A percentile compares a stretch with the other conserved stretches of the same genome.
phyloP scores from a whole-genome alignment of 1,140 invertebrate species.

The Pogonomyrmex californicus region DNA sequence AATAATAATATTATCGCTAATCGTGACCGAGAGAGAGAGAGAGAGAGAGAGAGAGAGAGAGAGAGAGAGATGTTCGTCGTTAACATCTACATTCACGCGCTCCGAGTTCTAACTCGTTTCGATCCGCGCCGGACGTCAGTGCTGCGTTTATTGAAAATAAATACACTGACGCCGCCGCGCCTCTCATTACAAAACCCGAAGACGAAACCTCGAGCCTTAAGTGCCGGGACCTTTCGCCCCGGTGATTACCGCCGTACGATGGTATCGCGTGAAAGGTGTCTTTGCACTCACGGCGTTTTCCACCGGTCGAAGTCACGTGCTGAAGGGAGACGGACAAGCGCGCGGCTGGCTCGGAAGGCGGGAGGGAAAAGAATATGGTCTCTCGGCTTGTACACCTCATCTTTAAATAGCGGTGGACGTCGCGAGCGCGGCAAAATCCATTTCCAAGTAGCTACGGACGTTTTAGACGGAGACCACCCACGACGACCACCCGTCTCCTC shows the following conservation, averaged over 20 bases:
- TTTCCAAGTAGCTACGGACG: conserved; percentile 76
- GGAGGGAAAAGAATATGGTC: conserved; percentile 38
- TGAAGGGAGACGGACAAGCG: conserved; percentile 5
- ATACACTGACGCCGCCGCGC: conserved; percentile 59
- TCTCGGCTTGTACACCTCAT: conserved; percentile 62
- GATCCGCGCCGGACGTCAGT: conserved; percentile 31
- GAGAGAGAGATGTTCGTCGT: conserved; percentile 40
- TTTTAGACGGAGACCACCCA: conserved; percentile 74
- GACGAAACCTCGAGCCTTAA: conserved; percentile 58
- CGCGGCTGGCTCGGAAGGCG: not conserved
- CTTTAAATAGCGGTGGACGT: conserved; percentile 76
- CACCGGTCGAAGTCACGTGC: conserved; percentile 65
- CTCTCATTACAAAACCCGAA: conserved; percentile 64
- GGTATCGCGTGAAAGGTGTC: conserved; percentile 82
- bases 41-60: conserved; percentile 18
- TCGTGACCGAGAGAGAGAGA: conserved; percentile 27
- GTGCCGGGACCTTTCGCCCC: conserved; percentile 71
- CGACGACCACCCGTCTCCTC: conserved; percentile 49
- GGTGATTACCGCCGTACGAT: conserved; percentile 70
- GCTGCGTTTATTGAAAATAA: conserved; percentile 65
- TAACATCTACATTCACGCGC: conserved; percentile 55
- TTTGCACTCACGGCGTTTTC: conserved; percentile 79
- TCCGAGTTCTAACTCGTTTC: conserved; percentile 36
- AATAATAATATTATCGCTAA: conserved; percentile 61
- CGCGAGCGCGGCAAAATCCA: conserved; percentile 73